These are phyloP conservation scores for Pachydiplax longipennis DNA, from an alignment of 2,888 invertebrate genomes.

Conservation along the genomic window DNA sequence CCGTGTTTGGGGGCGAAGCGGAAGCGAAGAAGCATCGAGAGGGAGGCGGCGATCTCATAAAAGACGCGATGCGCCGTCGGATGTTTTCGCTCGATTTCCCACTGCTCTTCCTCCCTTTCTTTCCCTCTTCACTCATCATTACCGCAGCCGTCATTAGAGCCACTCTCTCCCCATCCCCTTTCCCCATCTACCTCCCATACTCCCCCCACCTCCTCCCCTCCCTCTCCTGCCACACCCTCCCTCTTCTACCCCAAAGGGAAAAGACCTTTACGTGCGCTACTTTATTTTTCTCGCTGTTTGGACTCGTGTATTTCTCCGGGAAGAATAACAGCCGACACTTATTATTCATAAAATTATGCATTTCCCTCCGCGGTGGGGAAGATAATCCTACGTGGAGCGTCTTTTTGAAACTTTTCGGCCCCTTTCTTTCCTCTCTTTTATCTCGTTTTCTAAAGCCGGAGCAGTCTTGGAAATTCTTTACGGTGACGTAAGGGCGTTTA, in stretches of 20 bases:
- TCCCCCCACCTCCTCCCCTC: neutral
- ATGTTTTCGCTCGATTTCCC: constrained; percentile 38
- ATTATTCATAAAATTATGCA: constrained; percentile 41
- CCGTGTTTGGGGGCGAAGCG: neutral
- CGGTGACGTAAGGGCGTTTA: neutral
- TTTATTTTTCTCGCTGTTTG: neutral
- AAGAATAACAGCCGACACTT: constrained; percentile 26
- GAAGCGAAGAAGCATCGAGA: neutral
- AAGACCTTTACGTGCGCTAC: neutral
- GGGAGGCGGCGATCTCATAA: neutral
- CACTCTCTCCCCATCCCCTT: neutral
- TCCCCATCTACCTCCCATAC: neutral
- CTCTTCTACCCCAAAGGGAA: neutral
- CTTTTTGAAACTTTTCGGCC: neutral
- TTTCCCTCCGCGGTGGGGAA: neutral
- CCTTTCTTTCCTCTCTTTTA: neutral
- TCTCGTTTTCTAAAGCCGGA: neutral
- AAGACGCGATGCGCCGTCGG: constrained; percentile 16
- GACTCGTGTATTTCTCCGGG: neutral
- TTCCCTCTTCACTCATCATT: constrained; percentile 36
- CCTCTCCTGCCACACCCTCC: neutral
- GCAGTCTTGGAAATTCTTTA: neutral
- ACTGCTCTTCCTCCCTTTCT: neutral
- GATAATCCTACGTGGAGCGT: neutral
- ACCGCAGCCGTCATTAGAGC: constrained; percentile 14